These are phyloP conservation scores for Cacatua alba DNA, from an alignment of 2,113 vertebrate species.

Conservation along the genomic window DNA sequence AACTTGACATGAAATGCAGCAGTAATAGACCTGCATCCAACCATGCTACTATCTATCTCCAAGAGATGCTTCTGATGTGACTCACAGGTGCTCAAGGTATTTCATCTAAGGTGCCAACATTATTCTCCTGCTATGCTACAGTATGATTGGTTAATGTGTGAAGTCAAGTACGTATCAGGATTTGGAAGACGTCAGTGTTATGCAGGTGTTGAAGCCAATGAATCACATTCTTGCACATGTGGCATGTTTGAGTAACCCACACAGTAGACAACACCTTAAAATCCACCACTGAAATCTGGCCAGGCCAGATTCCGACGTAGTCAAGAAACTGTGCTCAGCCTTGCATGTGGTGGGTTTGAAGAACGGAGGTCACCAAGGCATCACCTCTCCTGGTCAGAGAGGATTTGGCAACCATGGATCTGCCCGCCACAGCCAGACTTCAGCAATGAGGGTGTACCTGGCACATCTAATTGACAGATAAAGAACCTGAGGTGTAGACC, in stretches of 20 bases:
- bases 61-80: neutral
- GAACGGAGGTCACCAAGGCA: neutral
- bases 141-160: neutral
- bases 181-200: neutral
- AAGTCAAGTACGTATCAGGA: neutral
- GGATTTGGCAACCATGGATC: neutral
- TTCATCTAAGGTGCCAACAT: neutral
- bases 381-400: rapidly evolving
- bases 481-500: neutral
- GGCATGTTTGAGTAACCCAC: neutral
- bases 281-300: neutral
- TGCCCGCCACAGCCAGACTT: neutral
- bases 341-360: neutral
- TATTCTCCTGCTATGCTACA: neutral
- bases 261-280: neutral
- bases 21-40: neutral
- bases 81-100: neutral
- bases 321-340: neutral
- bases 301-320: neutral
- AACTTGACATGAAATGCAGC: neutral
- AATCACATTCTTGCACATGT: neutral
- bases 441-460: neutral
- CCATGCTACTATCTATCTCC: neutral
- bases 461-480: no score
- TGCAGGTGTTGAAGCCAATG: neutral